Percentiles rank a stretch among this genome's conserved stretches.
These are phyloP conservation scores for Axea sp. DNA, from an alignment of 2,888 invertebrate species.

Conservation along the genomic window DNA sequence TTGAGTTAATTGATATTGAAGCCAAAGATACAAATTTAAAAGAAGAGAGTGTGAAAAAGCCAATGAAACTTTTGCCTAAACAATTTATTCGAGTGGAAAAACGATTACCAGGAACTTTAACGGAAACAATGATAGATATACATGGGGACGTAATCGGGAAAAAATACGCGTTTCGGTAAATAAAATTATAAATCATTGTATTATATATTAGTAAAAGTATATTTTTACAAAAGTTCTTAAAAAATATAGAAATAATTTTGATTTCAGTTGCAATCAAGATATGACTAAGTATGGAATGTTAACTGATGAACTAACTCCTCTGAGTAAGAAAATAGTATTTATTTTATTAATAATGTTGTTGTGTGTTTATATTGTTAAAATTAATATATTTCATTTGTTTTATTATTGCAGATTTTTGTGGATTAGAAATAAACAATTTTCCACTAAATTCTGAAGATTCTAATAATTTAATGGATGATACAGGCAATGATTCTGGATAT, in stretches of 20 bases:
- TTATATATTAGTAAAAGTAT: too few relatives aligned
- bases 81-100: conserved; percentile 73
- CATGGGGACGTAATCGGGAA: conserved; percentile 73
- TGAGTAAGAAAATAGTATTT: conserved; percentile 60
- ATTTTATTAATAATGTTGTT: too few relatives aligned
- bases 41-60: conserved; percentile 57
- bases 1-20: conserved; percentile 67
- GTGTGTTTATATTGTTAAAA: too few relatives aligned
- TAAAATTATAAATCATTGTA: background rate
- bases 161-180: conserved; percentile 75
- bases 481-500: conserved; percentile 12
- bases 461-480: background rate
- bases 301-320: conserved; percentile 71
- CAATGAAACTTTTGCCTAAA: conserved; percentile 70
- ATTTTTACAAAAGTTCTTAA: too few relatives aligned
- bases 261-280: too few relatives aligned
- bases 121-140: conserved; percentile 68
- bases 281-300: conserved; percentile 69
- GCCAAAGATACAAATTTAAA: conserved; percentile 71
- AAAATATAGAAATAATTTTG: too few relatives aligned
- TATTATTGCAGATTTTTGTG: background rate
- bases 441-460: background rate
- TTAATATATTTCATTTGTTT: too few relatives aligned
- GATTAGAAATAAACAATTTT: background rate
- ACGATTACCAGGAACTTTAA: conserved; percentile 44